Conservation (phyloP, 1,140 invertebrate species). For the Tetragnatha versicolor region DNA sequence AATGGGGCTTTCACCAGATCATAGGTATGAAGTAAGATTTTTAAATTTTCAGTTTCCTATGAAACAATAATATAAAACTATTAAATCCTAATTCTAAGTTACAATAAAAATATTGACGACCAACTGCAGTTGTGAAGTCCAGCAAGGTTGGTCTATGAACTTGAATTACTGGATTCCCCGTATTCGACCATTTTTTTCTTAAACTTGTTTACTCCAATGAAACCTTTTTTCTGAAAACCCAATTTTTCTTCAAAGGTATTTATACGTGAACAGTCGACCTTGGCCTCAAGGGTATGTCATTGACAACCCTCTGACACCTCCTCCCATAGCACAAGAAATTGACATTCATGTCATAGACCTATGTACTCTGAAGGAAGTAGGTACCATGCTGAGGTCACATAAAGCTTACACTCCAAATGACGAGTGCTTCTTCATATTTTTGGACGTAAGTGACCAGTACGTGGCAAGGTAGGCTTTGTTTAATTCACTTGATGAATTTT, state of each 20-base stretch:
- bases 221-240: too few species aligned
- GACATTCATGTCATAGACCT: constrained; percentile 90
- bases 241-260: constrained; percentile 69
- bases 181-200: too few species aligned
- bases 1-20: constrained; percentile 86
- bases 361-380: constrained; percentile 78
- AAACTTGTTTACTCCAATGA: too few species aligned
- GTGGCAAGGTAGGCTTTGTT: constrained; percentile 76
- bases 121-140: too few species aligned
- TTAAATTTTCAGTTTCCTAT: too few species aligned
- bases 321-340: constrained; percentile 89
- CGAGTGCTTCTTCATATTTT: constrained; percentile 89
- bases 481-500: not conserved
- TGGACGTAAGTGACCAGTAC: constrained; percentile 85
- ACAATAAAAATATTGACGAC: too few species aligned
- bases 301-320: constrained; percentile 79
- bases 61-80: too few species aligned
- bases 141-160: too few species aligned
- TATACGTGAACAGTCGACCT: constrained; percentile 86
- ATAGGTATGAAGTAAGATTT: constrained; percentile 70
- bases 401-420: constrained; percentile 87
- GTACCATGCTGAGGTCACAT: constrained; percentile 82
- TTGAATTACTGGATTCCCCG: too few species aligned
- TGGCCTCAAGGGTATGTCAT: constrained; percentile 84
- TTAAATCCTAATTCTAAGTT: too few species aligned